phyloP scores from a whole-genome alignment of 2,113 vertebrate species.

The Pyrgilauda ruficollis region DNA sequence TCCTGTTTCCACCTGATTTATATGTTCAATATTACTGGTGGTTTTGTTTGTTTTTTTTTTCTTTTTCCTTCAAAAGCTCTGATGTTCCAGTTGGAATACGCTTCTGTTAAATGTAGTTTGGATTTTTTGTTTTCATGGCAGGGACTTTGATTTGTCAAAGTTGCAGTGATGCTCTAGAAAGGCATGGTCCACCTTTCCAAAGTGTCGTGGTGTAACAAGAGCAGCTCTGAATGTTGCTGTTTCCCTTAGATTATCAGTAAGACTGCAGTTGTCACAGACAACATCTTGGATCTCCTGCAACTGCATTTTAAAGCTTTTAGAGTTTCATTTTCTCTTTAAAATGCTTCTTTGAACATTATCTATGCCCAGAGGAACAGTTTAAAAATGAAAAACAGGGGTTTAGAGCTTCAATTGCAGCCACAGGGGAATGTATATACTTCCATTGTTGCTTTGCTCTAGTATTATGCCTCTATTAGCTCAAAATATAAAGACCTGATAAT shows the following conservation, averaged over 20 bases:
- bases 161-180: neutral
- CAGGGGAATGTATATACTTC: conserved; percentile 38
- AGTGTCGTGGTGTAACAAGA: neutral
- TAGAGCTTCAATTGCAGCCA: conserved; percentile 51
- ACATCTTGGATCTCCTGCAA: conserved; percentile 46
- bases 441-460: conserved; percentile 36
- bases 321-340: conserved; percentile 60
- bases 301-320: conserved; percentile 53
- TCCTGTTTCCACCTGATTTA: neutral
- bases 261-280: conserved; percentile 12
- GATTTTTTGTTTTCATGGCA: neutral
- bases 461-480: conserved; percentile 46
- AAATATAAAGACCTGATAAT: conserved; percentile 39
- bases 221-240: neutral
- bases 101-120: neutral
- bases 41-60: neutral
- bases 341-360: conserved; percentile 54
- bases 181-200: neutral
- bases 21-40: rapidly evolving
- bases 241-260: conserved; percentile 17
- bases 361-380: conserved; percentile 59
- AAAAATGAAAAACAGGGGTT: conserved; percentile 59
- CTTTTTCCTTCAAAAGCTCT: neutral
- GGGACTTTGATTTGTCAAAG: neutral
- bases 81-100: neutral